Evolutionary conservation across 2,113 vertebrate species (phyloP), one percentile per base, ranked within the genome.

Genomic region (Epinephelus fuscoguttatus): DNA sequence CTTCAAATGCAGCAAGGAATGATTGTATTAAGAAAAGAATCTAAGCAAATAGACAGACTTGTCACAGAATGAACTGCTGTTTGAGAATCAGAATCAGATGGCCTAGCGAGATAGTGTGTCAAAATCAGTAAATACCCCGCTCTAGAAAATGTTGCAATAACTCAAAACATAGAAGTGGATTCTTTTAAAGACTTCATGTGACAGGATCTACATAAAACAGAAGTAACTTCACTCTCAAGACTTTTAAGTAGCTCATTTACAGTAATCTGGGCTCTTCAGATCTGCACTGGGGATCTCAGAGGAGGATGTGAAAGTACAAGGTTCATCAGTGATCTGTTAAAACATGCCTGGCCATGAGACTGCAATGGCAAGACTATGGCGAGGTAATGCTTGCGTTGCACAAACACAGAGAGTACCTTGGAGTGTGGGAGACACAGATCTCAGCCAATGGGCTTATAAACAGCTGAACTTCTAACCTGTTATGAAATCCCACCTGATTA

Each of bases 301-400:
- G 14, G 72, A 80, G 86, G 87, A 93, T 88, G 59, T 90, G 84
- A 92, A 88, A 93, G 84, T 88, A 63, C 82, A 91, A 77, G 7
- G 82, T 83, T 70, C 63, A 78, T 62, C 12, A 25, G 23, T 68
- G 70, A 88, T 55, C 33, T 61, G n/a, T 49, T 68, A 19, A 50
- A 49, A 72, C 17, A 60, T 53, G 57, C 30, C 8, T 12, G 10
- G 10, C 68, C 80, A 84, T 4, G 5, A 27, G 71, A 56, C n/a
- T 7, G 15, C 14, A 49, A 1, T 14, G 14, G 18, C 59, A 30
- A 25, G 25, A 45, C 27, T 21, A 7, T 10, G 17, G 23, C 2
- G 0, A 18, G 63, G 64, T 6, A 6, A 68, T 60, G 81, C 57
- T 53, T 8, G 3, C 70, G 70, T 91, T 93, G 27, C 84, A 59